Percentiles rank a stretch among this genome's conserved stretches.
phyloP scores from a whole-genome alignment of 2,113 vertebrate genomes.

The Microcebus jonahi region DNA sequence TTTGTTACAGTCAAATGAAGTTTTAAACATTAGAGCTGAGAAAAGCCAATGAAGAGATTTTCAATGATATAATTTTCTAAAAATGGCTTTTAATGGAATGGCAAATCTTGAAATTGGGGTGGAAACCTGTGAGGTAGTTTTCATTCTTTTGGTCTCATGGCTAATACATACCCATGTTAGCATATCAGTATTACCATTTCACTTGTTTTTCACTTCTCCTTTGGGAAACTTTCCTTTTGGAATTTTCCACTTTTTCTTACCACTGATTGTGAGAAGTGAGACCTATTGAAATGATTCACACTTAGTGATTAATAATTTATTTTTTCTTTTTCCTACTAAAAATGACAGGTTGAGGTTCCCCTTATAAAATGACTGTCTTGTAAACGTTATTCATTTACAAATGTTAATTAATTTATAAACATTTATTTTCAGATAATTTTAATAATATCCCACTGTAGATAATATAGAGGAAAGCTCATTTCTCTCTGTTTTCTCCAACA shows the following conservation, averaged over 20 bases:
- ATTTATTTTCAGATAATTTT: neutral
- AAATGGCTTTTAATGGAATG: neutral
- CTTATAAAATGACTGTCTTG: neutral
- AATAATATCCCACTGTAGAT: neutral
- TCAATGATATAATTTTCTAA: neutral
- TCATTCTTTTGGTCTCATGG: neutral
- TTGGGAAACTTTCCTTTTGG: neutral
- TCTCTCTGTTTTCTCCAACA: neutral
- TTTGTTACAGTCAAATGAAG: slow-evolving; percentile 57
- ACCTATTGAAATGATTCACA: neutral
- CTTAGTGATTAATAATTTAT: neutral
- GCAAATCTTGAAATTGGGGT: neutral
- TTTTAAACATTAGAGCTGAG: slow-evolving; percentile 24
- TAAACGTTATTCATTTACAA: neutral
- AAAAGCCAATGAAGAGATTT: slow-evolving; percentile 56
- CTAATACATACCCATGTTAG: neutral
- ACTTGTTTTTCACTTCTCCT: neutral
- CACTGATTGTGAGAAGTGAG: neutral
- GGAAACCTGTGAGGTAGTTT: neutral
- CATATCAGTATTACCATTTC: neutral
- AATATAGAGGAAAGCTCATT: neutral
- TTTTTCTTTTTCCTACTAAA: neutral
- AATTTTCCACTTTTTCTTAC: neutral
- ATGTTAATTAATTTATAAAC: neutral
- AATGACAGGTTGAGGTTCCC: neutral